Percentiles rank a stretch among this genome's conserved stretches.
Evolutionary conservation across 1,140 invertebrate genomes (phyloP).

Genomic region (Drosophila rhopaloa): DNA sequence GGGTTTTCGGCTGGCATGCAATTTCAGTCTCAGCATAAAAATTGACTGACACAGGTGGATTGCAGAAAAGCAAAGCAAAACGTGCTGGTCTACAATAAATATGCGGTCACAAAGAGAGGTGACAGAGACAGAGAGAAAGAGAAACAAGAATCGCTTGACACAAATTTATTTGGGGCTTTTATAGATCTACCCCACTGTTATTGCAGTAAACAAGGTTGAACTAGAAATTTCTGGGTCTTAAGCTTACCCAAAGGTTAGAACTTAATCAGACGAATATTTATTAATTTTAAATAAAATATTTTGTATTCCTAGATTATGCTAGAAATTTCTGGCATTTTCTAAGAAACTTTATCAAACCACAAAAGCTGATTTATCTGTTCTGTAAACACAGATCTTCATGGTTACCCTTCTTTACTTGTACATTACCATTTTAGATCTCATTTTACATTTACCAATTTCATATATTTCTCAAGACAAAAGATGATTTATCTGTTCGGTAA

Average conservation of each 20-base stretch:
- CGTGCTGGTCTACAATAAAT: constrained; percentile 19
- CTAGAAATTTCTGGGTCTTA: constrained; percentile 32
- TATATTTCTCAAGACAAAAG: constrained; percentile 28
- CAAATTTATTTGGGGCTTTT: constrained; percentile 58
- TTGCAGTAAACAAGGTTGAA: constrained; percentile 18
- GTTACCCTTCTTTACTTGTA: not conserved
- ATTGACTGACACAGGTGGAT: constrained; percentile 68
- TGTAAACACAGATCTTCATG: not conserved
- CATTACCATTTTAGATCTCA: not conserved
- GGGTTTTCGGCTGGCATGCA: constrained; percentile 50
- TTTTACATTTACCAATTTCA: constrained; percentile 12
- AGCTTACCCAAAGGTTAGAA: not conserved
- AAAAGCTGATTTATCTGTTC: not conserved
- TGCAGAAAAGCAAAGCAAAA: constrained; percentile 49
- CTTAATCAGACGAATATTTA: not conserved
- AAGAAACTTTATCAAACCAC: not conserved
- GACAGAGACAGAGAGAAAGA: constrained; percentile 18
- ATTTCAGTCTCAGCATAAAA: constrained; percentile 73
- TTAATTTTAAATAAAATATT: no score
- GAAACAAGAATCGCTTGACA: constrained; percentile 67
- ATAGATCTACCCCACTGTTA: constrained; percentile 18
- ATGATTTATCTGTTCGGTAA: constrained; percentile 42
- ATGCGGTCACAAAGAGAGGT: constrained; percentile 20
- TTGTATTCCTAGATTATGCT: no score
- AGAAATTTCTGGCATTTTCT: not conserved